Base-by-base conservation (phyloP, 1,140 invertebrate genomes). In the Ceratosolen fusciceps region DNA sequence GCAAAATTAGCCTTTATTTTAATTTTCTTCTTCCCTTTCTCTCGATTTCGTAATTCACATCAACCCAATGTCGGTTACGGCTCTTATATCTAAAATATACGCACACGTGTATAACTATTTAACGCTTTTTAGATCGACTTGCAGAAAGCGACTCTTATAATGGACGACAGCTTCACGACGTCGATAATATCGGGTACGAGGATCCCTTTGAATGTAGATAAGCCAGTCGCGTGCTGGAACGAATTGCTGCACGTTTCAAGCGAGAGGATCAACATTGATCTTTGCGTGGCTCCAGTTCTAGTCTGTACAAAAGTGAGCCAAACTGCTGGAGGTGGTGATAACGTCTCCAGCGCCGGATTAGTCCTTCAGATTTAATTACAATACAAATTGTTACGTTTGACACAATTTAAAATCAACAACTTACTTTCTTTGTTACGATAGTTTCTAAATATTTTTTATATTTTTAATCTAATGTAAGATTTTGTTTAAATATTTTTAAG, bases 281-380 rank as follows among this genome's bases (percentile, higher is more conserved):
- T 97, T 52, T 97, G 96, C 88, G 92, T 97, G 1, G 95, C 96
- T 0, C 96, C 96, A 1, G 96, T 96, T 4, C 87, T 97, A 8
- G 95, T 97, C 0, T 97, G 96, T 84, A 96, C 95, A 0, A 90
- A 96, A 82, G 95, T 95, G 2, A 92, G 93, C 62, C 93, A 97
- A 84, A 97, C 96, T 21, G 96, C 94, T 0, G 96, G 96, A 0
- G 96, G 95, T 19, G 96, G 96, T 1, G 96, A 97, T 86, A 97
- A 97, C 85, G 96, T 97, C 77, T 97, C 96, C 1, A 95, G 95
- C 47, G 95, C 96, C 12, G 96, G 95, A 26, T 87, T 97, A 7
- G 93, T 95, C 39, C 90, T 95, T 47, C 96, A 97, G 88, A 92
- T 96, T 71, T 93, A 90, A 87, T 26, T 7, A 8, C 2, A 34